Evolutionary conservation across 2,888 invertebrate genomes (phyloP).

Genomic region (Dasypolia templi): DNA sequence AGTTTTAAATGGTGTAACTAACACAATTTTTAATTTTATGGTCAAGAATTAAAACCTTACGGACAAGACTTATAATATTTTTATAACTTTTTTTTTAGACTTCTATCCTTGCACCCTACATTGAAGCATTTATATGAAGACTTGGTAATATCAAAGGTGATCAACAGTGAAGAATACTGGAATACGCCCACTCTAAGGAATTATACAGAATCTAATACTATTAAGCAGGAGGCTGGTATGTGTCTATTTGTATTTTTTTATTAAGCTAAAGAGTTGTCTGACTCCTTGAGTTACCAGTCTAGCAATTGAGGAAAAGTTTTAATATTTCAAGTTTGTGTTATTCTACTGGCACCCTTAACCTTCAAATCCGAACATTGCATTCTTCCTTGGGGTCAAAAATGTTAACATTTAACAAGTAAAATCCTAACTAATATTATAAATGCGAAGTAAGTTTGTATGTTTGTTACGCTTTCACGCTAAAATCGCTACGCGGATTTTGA

Average conservation of each 20-base stretch:
- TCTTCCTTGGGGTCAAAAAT: not conserved
- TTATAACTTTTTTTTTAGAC: constrained; percentile 84
- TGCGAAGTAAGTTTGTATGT: too few relatives aligned
- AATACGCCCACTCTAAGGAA: constrained; percentile 94
- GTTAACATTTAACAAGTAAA: not conserved
- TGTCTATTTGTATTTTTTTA: constrained; percentile 28
- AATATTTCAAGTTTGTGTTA: not conserved
- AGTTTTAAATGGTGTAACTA: too few relatives aligned
- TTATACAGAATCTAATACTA: constrained; percentile 93
- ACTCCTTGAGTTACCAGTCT: too few relatives aligned
- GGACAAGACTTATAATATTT: too few relatives aligned
- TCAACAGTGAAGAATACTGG: constrained; percentile 99
- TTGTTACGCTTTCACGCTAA: too few relatives aligned
- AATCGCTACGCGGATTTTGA: too few relatives aligned
- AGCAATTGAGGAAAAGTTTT: not conserved
- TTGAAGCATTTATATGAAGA: constrained; percentile 98
- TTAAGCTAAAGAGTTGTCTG: not conserved
- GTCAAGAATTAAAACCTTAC: too few relatives aligned
- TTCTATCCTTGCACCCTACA: constrained; percentile 97
- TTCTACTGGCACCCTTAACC: not conserved
- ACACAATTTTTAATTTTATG: too few relatives aligned
- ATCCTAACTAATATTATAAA: too few relatives aligned
- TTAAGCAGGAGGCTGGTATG: constrained; percentile 96
- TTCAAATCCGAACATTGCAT: not conserved
- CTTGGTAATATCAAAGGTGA: constrained; percentile 98